Percentiles rank a stretch among this genome's conserved stretches.
Evolutionary conservation across 2,888 invertebrate genomes (phyloP).

Genomic region (Pyralis farinalis): DNA sequence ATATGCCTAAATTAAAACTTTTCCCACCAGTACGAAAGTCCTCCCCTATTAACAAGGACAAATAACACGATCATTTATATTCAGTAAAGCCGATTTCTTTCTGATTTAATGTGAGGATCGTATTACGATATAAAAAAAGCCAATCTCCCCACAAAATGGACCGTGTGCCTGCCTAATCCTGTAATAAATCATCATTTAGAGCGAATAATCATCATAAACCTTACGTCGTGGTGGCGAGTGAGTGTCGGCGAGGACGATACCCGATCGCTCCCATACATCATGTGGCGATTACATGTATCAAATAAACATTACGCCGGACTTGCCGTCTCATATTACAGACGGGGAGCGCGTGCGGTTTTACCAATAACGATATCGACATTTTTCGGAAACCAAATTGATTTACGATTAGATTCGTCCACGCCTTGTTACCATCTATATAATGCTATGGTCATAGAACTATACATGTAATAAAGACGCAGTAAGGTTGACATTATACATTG

Average conservation of each 20-base stretch:
- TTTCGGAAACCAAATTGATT: conserved; percentile 52
- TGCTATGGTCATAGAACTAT: neutral
- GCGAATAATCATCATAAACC: conserved; percentile 76
- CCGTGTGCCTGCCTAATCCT: conserved; percentile 69
- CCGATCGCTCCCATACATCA: conserved; percentile 66
- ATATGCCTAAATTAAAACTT: too few relatives aligned
- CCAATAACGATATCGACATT: conserved; percentile 56
- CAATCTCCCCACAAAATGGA: conserved; percentile 67
- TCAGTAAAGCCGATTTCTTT: conserved; percentile 56
- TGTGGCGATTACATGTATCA: conserved; percentile 74
- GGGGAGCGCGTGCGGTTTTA: conserved; percentile 46
- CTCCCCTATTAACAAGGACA: conserved; percentile 16
- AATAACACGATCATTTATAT: conserved; percentile 40
- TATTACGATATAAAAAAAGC: conserved; percentile 70
- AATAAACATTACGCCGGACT: conserved; percentile 71
- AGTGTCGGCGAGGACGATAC: conserved; percentile 27
- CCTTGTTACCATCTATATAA: conserved; percentile 30
- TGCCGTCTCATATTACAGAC: conserved; percentile 52
- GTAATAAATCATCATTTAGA: conserved; percentile 78
- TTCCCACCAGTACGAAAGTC: neutral
- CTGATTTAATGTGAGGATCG: conserved; percentile 46
- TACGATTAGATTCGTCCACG: conserved; percentile 45
- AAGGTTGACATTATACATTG: too few relatives aligned
- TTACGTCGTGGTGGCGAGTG: conserved; percentile 31
- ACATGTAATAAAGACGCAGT: too few relatives aligned